Evolutionary conservation across 2,888 invertebrate species (phyloP).

Genomic region (Cheilosia scutellata): DNA sequence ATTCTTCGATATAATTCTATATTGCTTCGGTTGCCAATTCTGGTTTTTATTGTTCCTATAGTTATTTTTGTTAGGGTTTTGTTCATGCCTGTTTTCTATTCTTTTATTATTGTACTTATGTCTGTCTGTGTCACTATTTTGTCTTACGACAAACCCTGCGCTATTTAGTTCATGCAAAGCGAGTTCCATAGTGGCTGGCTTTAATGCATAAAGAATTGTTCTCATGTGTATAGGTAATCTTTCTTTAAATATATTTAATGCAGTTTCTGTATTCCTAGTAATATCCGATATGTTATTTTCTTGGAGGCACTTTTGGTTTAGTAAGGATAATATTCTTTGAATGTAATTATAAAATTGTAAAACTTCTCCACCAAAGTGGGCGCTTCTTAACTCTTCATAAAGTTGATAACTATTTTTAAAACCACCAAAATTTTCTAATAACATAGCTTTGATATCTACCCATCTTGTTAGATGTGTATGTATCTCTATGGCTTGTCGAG

Average conservation of each 20-base stretch:
- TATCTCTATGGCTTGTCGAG: constrained; percentile 18
- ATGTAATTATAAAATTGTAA: constrained; percentile 9
- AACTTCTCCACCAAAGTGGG: constrained; percentile 9
- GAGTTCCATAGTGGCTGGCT: constrained; percentile 17
- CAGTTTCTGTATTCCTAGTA: constrained; percentile 3
- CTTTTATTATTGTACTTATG: not conserved
- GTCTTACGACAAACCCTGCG: constrained; percentile 25
- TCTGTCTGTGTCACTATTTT: not conserved
- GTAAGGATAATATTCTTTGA: constrained; percentile 10
- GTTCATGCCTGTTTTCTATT: no score
- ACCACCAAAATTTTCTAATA: constrained; percentile 33
- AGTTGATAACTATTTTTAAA: constrained; percentile 15
- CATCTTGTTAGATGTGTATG: constrained; percentile 25
- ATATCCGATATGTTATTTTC: constrained; percentile 6
- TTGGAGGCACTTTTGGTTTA: constrained; percentile 40
- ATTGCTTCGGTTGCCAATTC: constrained; percentile 16
- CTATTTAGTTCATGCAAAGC: constrained; percentile 22
- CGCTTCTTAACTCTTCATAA: no score
- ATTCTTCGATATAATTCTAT: no score
- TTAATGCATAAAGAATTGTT: constrained; percentile 23
- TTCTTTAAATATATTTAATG: constrained; percentile 20
- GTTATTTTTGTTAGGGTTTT: not conserved
- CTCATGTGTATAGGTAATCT: constrained; percentile 23
- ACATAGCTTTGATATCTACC: constrained; percentile 30
- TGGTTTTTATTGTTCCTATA: not conserved